Base-by-base conservation (phyloP, 2,888 invertebrate species). In the Danaus chrysippus region DNA sequence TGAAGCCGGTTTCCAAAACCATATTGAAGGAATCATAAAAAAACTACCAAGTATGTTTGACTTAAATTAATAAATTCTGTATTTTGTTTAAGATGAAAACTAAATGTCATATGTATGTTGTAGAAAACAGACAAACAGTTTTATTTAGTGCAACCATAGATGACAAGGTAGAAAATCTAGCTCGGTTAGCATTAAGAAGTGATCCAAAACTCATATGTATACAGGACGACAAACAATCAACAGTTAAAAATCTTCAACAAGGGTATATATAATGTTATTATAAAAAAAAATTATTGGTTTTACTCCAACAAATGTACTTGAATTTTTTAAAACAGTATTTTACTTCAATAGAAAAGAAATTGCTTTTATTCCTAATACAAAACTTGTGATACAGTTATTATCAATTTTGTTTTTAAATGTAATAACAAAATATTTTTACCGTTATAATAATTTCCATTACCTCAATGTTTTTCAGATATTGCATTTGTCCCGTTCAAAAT, bases 141-240 rank as follows among this genome's bases (percentile, higher is more conserved):
- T 83, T 99, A 64, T 99, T 99, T 83, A 98, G 98, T 78, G 99
- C 99, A n/a, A 99, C 99, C n/a, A 96, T 97, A 77, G 97, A 97
- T 17, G 93, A 95, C 64, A 97, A 96, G 86, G 97, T 96, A 2
- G 95, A 98, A 82, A 96, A 96, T 70, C 87, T 99, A 56, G 96
- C 96, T 0, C 93, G 94, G 71, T 84, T 98, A 59, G 98, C 98
- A 0, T 82, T 99, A 54, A 97, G 96, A 82, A 95, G 95, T 73
- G 95, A 98, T 79, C 98, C 98, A 1, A 91, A 97, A 58, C 95
- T 97, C 79, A 94, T 99, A 60, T 96, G 97, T 15, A 95, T 97
- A 70, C 96, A 96, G 75, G 92, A 95, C 61, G 93, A 94, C 71
- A 93, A 93, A 97, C 89, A 97, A 95, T 58, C 6, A 96, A 81